phyloP scores from a whole-genome alignment of 2,888 invertebrate genomes.

The Agrochola lota region DNA sequence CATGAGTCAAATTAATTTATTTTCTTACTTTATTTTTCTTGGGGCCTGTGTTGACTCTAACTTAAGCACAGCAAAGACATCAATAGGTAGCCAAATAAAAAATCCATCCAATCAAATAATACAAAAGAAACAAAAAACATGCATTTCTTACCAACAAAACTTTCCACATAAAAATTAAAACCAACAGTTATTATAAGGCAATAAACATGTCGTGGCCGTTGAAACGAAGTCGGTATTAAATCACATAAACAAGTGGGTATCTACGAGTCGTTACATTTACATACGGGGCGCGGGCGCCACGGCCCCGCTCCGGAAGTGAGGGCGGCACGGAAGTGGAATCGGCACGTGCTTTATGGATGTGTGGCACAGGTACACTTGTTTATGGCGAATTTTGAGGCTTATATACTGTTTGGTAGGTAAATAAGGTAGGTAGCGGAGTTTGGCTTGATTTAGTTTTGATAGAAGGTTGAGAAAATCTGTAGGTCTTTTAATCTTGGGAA shows the following conservation, averaged over 20 bases:
- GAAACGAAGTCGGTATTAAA: conserved; percentile 66
- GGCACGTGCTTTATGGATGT: conserved; percentile 67
- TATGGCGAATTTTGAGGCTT: conserved; percentile 58
- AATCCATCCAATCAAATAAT: no score
- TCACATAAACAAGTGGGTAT: conserved; percentile 71
- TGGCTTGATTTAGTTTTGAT: not conserved
- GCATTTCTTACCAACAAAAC: conserved; percentile 9
- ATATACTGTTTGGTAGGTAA: conserved; percentile 45
- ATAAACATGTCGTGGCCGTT: conserved; percentile 62
- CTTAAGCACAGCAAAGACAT: not conserved
- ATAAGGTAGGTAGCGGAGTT: conserved; percentile 1
- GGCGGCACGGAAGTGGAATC: conserved; percentile 65
- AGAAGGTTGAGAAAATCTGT: not conserved
- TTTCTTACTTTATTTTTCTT: not conserved
- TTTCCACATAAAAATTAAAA: conserved; percentile 59
- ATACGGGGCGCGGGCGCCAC: conserved; percentile 65
- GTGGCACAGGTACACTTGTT: conserved; percentile 62
- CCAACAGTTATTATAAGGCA: conserved; percentile 57
- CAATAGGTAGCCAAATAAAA: not conserved
- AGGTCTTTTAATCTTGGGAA: not conserved
- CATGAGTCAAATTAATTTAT: no score
- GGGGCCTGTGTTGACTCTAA: not conserved
- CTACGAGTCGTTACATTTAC: conserved; percentile 67
- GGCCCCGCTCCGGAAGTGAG: conserved; percentile 54
- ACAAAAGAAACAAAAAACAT: not conserved